phyloP scores from a whole-genome alignment of 1,140 invertebrate species.

The Pachypeltis micranthus region DNA sequence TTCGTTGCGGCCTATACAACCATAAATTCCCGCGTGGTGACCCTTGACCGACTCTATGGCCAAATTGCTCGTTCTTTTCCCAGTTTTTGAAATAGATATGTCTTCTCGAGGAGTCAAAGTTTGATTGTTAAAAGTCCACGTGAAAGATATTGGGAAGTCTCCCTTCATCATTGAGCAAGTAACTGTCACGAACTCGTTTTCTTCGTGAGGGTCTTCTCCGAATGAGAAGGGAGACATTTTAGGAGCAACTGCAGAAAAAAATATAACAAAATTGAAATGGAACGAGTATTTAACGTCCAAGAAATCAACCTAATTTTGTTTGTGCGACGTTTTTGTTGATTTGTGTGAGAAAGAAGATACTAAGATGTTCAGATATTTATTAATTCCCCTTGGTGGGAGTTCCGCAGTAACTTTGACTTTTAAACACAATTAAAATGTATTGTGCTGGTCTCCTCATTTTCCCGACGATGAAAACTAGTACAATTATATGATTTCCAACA shows the following conservation, averaged over 20 bases:
- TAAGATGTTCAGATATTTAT: not conserved
- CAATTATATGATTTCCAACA: no score
- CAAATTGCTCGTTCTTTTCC: conserved; percentile 47
- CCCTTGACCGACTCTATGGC: conserved; percentile 57
- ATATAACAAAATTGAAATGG: conserved; percentile 54
- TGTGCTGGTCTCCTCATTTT: no score
- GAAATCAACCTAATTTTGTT: conserved; percentile 64
- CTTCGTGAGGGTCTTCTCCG: conserved; percentile 40
- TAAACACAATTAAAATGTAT: no score
- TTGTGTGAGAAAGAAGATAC: not conserved
- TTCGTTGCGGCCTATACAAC: conserved; percentile 59
- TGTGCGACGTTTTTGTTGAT: conserved; percentile 34
- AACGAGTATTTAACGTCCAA: conserved; percentile 47
- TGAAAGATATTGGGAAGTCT: conserved; percentile 53
- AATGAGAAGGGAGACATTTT: conserved; percentile 63
- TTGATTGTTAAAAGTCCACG: conserved; percentile 50
- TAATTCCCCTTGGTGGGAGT: no score
- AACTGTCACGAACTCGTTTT: conserved; percentile 36
- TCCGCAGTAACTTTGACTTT: no score
- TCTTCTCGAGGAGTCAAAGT: conserved; percentile 36
- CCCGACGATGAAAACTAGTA: no score
- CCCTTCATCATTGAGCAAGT: conserved; percentile 62
- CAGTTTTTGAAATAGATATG: conserved; percentile 48
- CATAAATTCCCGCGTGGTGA: conserved; percentile 54
- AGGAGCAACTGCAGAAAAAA: conserved; percentile 42